These are phyloP conservation scores for Cordilura impudica DNA, from an alignment of 2,888 invertebrate species.

Conservation along the genomic window DNA sequence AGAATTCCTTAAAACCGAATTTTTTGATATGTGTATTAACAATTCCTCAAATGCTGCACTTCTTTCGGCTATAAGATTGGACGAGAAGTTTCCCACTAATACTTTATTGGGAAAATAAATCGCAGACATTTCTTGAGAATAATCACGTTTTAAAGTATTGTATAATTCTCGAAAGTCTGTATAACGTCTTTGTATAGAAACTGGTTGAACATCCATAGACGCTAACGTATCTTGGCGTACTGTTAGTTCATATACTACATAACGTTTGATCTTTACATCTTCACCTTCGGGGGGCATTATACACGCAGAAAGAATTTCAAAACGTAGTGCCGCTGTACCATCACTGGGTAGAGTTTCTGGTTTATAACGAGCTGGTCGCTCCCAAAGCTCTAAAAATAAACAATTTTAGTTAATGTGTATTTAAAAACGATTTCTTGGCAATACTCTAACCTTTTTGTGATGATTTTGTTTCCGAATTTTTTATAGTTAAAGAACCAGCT, in stretches of 20 bases:
- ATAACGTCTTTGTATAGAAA: conserved; percentile 84
- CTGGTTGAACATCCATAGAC: conserved; percentile 81
- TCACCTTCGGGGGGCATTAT: conserved; percentile 82
- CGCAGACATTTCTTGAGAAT: conserved; percentile 79
- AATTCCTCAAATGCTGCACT: conserved; percentile 83
- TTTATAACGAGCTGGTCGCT: conserved; percentile 67
- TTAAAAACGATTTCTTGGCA: not conserved
- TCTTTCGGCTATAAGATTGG: conserved; percentile 82
- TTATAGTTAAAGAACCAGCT: conserved; percentile 72
- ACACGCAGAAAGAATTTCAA: conserved; percentile 84
- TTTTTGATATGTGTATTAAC: conserved; percentile 80
- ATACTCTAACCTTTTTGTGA: conserved; percentile 68
- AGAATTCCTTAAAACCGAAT: conserved; percentile 81
- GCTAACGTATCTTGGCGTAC: conserved; percentile 81
- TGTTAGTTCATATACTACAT: conserved; percentile 84
- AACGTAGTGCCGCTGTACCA: conserved; percentile 74
- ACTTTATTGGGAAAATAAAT: conserved; percentile 85
- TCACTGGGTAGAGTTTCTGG: conserved; percentile 68
- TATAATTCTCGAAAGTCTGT: conserved; percentile 85
- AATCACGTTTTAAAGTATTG: conserved; percentile 81
- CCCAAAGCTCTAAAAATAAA: conserved; percentile 72
- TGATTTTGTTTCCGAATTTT: conserved; percentile 65
- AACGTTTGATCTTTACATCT: conserved; percentile 80
- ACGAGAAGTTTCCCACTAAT: conserved; percentile 85
- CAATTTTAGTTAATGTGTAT: not conserved